Percentiles rank a stretch among this genome's conserved stretches.
Evolutionary conservation across 2,797 vertebrate genomes (phyloP).

Genomic region (Anas bahamensis): DNA sequence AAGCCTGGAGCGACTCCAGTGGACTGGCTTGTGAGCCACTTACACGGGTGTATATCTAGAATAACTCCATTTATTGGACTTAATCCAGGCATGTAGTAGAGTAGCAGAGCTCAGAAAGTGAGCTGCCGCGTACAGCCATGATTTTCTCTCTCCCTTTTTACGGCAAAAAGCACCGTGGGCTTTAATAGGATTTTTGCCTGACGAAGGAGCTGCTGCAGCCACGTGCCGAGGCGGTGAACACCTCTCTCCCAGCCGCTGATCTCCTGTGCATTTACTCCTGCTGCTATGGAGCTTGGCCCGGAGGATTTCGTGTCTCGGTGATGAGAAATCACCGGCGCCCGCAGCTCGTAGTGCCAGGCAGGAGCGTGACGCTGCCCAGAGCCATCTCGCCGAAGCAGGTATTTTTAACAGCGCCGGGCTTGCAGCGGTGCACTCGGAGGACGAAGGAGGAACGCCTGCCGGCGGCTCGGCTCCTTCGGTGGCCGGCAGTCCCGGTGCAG

Average conservation of each 20-base stretch:
- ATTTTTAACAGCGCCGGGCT: not conserved
- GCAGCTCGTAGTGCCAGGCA: slow-evolving; percentile 36
- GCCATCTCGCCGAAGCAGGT: slow-evolving; percentile 27
- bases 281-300: slow-evolving; percentile 7
- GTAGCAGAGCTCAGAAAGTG: slow-evolving; percentile 11
- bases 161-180: not conserved
- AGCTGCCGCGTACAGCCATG: not conserved
- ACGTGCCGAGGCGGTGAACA: slow-evolving; percentile 1
- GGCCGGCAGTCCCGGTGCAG: not conserved
- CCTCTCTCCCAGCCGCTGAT: slow-evolving; percentile 3
- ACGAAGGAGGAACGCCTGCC: slow-evolving; percentile 24
- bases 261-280: not conserved
- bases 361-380: slow-evolving; percentile 18
- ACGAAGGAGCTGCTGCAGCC: not conserved
- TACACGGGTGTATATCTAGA: slow-evolving; percentile 54
- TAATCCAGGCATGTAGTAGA: slow-evolving; percentile 52
- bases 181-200: slow-evolving; percentile 43
- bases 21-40: slow-evolving; percentile 44
- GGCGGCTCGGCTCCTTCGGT: not conserved
- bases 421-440: not conserved
- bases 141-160: slow-evolving; percentile 11
- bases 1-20: slow-evolving; percentile 50
- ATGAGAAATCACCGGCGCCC: slow-evolving; percentile 38
- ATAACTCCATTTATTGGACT: slow-evolving; percentile 56
- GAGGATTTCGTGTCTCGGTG: not conserved